Evolutionary conservation across 2,888 invertebrate species (phyloP).

Genomic region (Epiblema foenella): DNA sequence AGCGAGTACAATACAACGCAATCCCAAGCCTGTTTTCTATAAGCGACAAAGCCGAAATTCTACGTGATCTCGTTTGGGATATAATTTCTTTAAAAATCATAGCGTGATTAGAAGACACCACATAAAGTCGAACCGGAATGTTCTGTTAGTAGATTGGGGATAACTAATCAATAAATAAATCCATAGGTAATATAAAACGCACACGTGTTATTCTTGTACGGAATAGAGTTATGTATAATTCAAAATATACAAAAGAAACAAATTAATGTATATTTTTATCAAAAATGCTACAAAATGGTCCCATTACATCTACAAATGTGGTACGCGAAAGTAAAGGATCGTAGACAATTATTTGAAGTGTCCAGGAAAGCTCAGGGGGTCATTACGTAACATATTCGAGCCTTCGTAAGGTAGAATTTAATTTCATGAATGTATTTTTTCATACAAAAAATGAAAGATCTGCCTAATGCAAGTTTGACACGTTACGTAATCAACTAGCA

Average conservation of each 20-base stretch:
- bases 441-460: too few relatives aligned
- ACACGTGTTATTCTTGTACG: constrained; percentile 34
- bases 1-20: constrained; percentile 5
- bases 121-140: constrained; percentile 14
- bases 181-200: constrained; percentile 26
- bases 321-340: too few relatives aligned
- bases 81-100: constrained; percentile 10
- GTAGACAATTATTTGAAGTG: too few relatives aligned
- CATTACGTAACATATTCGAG: too few relatives aligned
- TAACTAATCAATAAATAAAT: constrained; percentile 34
- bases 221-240: constrained; percentile 12
- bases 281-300: too few relatives aligned
- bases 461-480: too few relatives aligned
- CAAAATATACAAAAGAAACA: constrained; percentile 1
- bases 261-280: not conserved
- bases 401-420: too few relatives aligned
- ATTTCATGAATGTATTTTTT: too few relatives aligned
- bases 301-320: too few relatives aligned
- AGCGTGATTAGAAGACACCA: constrained; percentile 14
- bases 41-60: not conserved
- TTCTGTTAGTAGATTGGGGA: constrained; percentile 33
- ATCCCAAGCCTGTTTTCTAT: not conserved
- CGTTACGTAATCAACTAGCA: too few relatives aligned
- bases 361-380: too few relatives aligned
- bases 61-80: not conserved